phyloP scores from a whole-genome alignment of 2,113 vertebrate genomes.

The Coryphaenoides rupestris region DNA sequence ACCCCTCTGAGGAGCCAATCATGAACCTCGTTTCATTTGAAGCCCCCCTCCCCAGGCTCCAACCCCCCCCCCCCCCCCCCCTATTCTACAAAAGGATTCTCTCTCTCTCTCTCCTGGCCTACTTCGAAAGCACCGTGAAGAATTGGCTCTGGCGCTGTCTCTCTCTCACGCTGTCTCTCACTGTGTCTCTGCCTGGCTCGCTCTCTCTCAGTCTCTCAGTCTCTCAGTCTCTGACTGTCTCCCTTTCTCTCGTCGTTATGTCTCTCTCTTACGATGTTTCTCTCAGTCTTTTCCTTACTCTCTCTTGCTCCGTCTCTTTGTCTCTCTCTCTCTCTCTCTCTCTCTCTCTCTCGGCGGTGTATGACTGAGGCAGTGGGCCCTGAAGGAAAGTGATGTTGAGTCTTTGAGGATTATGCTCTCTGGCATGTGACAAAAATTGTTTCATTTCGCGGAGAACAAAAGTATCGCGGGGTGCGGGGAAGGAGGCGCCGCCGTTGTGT shows the following conservation, averaged over 20 bases:
- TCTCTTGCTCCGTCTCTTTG: no score
- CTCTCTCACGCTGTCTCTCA: no score
- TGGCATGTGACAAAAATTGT: slow-evolving; percentile 23
- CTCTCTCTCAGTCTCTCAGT: no score
- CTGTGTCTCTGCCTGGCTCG: no score
- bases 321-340: slow-evolving; percentile 11
- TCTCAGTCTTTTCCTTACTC: no score
- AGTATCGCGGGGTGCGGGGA: not conserved
- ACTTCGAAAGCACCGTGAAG: slow-evolving; percentile 67
- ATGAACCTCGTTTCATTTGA: slow-evolving; percentile 20
- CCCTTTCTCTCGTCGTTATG: no score
- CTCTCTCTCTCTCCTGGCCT: slow-evolving; percentile 66
- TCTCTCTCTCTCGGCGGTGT: slow-evolving; percentile 20
- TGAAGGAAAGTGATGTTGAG: slow-evolving; percentile 33
- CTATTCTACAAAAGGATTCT: slow-evolving; percentile 34
- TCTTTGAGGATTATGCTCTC: slow-evolving; percentile 43
- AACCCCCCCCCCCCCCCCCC: no score
- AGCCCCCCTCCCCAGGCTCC: slow-evolving; percentile 5
- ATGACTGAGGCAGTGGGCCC: slow-evolving; percentile 52
- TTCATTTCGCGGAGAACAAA: not conserved
- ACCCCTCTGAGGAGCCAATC: slow-evolving; percentile 46
- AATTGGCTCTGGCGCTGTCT: slow-evolving; percentile 48
- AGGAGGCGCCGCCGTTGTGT: no score
- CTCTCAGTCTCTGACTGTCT: no score
- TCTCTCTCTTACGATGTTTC: no score